Evolutionary conservation across 1,140 invertebrate genomes (phyloP), one percentile per base, ranked within the genome.

Genomic region (Diachasma alloeum): DNA sequence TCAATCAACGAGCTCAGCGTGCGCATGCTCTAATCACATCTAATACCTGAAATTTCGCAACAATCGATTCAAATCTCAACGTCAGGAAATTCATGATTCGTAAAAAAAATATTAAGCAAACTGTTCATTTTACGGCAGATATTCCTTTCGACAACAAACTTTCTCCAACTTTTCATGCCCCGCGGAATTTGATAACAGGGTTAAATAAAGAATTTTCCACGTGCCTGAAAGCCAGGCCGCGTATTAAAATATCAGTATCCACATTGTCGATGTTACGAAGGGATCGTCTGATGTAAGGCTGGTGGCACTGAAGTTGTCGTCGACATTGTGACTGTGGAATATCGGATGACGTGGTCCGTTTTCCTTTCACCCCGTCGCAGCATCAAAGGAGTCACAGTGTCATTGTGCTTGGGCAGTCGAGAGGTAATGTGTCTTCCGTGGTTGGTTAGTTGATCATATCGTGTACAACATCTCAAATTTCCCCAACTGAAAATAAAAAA

Each of bases 331-430:
- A 53, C 78, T 75, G 74, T 56, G 31, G 31, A 36, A 66, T 66
- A 66, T 66, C 37, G 74, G 75, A 81, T 82, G 81, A 84, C 81
- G 67, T 26, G 75, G 56, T 72, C 37, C 17, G 72, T 77, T 77
- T 77, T 42, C 71, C 71, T 81, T 81, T 76, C 69, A 78, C 68
- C 72, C n/a, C 63, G 66, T 76, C 76, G 39, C 74, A 68, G 13
- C 75, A 72, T 81, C 76, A 80, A 82, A 81, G 75, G 44, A 82
- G 74, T 80, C 75, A 79, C 70, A 36, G 66, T 22, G 78, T 81
- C 78, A 81, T 81, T 75, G 72, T 78, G 73, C 46, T 39, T 24
- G 63, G n/a, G 17, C 0, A 74, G 8, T 66, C 22, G 9, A 66
- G 59, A 71, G 37, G 11, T 42, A 31, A 70, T 48, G 13, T 63